phyloP scores from a whole-genome alignment of 92 coral and sea anemone species.

The Galaxea fascicularis region DNA sequence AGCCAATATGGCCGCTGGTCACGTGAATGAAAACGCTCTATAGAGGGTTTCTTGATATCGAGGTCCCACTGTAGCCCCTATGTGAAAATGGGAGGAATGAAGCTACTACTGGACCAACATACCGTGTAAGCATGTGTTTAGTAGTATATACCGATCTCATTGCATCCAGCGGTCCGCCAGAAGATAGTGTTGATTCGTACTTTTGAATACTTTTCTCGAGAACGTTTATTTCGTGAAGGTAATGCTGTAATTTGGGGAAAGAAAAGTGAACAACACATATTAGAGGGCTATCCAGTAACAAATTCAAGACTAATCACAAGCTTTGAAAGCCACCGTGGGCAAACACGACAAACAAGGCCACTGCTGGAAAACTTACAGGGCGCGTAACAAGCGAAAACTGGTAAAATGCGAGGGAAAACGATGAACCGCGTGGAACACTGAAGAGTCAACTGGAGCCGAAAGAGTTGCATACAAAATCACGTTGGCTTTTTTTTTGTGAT shows the following conservation, averaged over 20 bases:
- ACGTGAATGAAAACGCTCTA: too few relatives aligned
- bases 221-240: slow-evolving; percentile 67
- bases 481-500: neutral
- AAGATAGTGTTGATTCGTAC: slow-evolving; percentile 55
- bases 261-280: neutral
- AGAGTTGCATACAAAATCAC: neutral
- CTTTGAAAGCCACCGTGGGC: too few relatives aligned
- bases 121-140: slow-evolving; percentile 77
- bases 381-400: neutral
- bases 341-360: neutral
- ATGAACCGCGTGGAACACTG: neutral
- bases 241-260: slow-evolving; percentile 41
- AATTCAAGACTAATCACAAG: neutral
- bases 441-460: too few relatives aligned
- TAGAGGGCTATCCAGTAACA: neutral
- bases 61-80: too few relatives aligned
- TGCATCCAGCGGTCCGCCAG: slow-evolving; percentile 68
- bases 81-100: too few relatives aligned
- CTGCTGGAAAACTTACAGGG: neutral
- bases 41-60: too few relatives aligned
- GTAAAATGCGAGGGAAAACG: neutral
- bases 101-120: neutral
- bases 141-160: slow-evolving; percentile 62
- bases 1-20: too few relatives aligned
- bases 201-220: slow-evolving; percentile 61